Conservation (phyloP, 2,113 vertebrate genomes). For the Pungitius pungitius region DNA sequence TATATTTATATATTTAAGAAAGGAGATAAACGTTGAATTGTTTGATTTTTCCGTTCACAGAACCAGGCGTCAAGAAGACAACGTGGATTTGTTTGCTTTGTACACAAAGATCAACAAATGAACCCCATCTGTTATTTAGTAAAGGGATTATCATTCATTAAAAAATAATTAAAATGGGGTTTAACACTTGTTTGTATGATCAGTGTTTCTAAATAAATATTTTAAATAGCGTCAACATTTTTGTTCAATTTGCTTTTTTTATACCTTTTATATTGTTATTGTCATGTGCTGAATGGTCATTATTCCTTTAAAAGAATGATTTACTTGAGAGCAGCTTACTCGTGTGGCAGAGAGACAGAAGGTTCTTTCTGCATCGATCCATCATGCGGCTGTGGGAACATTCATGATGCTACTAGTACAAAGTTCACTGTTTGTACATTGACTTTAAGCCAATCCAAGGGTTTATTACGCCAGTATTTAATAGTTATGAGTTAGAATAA, state of each 20-base stretch:
- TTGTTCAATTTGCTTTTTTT: neutral
- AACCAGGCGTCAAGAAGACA: neutral
- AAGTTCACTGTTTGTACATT: no score
- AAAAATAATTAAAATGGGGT: neutral
- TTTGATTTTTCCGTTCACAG: slow-evolving; percentile 9
- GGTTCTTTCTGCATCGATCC: no score
- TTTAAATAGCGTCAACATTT: neutral
- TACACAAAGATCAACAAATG: slow-evolving; percentile 29
- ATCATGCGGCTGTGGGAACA: no score
- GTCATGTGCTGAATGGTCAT: neutral
- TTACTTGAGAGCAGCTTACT: no score
- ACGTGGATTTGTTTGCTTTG: neutral
- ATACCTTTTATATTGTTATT: neutral
- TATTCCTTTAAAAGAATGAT: no score
- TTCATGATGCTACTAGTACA: no score
- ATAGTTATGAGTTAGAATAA: neutral
- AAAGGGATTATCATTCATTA: neutral
- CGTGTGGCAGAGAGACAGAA: no score
- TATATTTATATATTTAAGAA: no score
- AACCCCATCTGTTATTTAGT: neutral
- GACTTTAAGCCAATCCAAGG: neutral
- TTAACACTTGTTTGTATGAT: neutral
- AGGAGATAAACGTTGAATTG: no score
- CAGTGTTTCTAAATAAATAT: neutral
- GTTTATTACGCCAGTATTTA: neutral